These are phyloP conservation scores for Cerastis leucographa DNA, from an alignment of 2,888 invertebrate genomes.

Conservation along the genomic window DNA sequence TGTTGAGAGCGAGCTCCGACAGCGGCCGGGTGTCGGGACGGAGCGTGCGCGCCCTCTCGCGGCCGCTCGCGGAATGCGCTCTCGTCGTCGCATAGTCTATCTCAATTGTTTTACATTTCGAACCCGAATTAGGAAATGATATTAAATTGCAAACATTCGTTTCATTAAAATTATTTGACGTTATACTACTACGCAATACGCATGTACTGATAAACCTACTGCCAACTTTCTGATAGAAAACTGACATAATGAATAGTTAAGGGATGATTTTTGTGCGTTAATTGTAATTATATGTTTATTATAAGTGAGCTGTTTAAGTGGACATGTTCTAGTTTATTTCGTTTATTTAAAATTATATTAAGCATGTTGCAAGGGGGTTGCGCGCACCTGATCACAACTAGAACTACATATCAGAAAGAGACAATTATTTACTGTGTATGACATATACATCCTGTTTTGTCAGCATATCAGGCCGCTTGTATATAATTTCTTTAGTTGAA, in stretches of 20 bases:
- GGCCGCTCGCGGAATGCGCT: slow-evolving; percentile 45
- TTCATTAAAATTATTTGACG: slow-evolving; percentile 73
- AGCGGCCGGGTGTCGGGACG: neutral
- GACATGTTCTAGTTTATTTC: slow-evolving; percentile 87
- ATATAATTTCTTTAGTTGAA: slow-evolving; percentile 64
- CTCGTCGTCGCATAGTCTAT: slow-evolving; percentile 72
- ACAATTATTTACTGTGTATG: slow-evolving; percentile 68
- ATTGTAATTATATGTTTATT: slow-evolving; percentile 86
- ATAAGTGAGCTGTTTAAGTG: slow-evolving; percentile 86
- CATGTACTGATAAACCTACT: slow-evolving; percentile 86
- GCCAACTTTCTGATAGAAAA: slow-evolving; percentile 87
- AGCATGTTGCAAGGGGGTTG: slow-evolving; percentile 83
- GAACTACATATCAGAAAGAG: slow-evolving; percentile 80
- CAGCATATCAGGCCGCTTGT: slow-evolving; percentile 81
- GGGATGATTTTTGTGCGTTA: slow-evolving; percentile 86
- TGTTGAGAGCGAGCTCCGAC: slow-evolving; percentile 61
- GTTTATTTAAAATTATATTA: slow-evolving; percentile 86
- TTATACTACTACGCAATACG: slow-evolving; percentile 71
- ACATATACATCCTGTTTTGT: slow-evolving; percentile 69
- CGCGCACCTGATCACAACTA: slow-evolving; percentile 70
- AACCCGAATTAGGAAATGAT: slow-evolving; percentile 85
- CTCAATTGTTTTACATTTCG: slow-evolving; percentile 72
- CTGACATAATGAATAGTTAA: slow-evolving; percentile 78
- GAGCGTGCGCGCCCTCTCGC: neutral
- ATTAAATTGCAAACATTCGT: slow-evolving; percentile 81